Base-by-base conservation (phyloP, 2,797 vertebrate genomes). In the Poeciliopsis gracilis region DNA sequence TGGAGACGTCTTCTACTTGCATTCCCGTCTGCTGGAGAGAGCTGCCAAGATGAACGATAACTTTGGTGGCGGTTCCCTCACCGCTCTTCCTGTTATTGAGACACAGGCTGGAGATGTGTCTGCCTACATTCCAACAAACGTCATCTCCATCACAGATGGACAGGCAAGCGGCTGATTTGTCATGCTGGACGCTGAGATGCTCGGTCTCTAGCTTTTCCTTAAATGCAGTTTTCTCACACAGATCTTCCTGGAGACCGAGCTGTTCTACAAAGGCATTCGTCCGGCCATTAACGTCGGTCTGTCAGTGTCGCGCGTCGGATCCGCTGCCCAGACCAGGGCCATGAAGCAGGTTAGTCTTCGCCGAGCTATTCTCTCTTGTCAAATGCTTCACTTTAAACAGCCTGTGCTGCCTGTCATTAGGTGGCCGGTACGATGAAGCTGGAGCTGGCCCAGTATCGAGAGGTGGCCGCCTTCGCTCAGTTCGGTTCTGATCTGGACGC, bases 1-100 rank as follows among this genome's bases (percentile, higher is more conserved):
- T 0, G 98, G 98, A 10, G 98, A 99, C 3, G 98, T 99, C 82
- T 99, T 99, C 94, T 99, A 99, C 91, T 90, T 99, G 78, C 98
- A 99, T 95, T 99, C 98, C 59, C 97, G 98, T 69, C 95, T 99
- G 88, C 95, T 99, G 81, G 98, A 99, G 94, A 97, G 98, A 88
- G 98, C 98, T 0, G 98, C 98, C 72, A 99, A 99, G 89, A 99
- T 99, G 98, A 99, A 99, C 0, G 98, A 99, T 81, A 99, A 97
- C 85, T 99, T 99, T 0, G 98, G 98, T 0, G 98, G 98, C 0
- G 98, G 98, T 77, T 99, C 98, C 78, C 95, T 99, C 82, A 99
- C 98, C 0, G 98, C 98, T 36, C 93, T 99, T 23, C 98, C 98
- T 0, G 98, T 99, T 74, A 99, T 99, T 0, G 98, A 99, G 89